phyloP scores from a whole-genome alignment of 2,888 invertebrate genomes.

The Pelosia muscerda region DNA sequence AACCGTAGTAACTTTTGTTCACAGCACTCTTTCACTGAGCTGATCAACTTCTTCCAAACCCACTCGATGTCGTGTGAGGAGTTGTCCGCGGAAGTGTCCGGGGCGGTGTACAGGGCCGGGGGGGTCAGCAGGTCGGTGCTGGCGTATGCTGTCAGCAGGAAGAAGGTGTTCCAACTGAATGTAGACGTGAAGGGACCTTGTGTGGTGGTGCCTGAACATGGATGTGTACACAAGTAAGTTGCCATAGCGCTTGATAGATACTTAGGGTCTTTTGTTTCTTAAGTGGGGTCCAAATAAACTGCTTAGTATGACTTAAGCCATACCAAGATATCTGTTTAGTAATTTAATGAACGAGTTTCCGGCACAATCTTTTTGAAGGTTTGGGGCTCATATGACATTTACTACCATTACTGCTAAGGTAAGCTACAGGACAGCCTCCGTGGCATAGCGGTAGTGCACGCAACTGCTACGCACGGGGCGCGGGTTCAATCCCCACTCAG shows the following conservation, averaged over 20 bases:
- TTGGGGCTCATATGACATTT: too few species aligned
- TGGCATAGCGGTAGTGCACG: too few species aligned
- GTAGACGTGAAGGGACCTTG: slow-evolving; percentile 92
- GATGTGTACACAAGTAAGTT: slow-evolving; percentile 88
- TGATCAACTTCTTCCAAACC: slow-evolving; percentile 90
- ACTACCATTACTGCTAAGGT: too few species aligned
- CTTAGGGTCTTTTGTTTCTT: not conserved
- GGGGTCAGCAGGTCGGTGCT: slow-evolving; percentile 77
- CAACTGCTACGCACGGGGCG: too few species aligned
- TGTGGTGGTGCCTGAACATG: slow-evolving; percentile 91
- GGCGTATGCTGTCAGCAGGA: slow-evolving; percentile 81
- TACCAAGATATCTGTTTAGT: too few species aligned
- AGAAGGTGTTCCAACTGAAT: slow-evolving; percentile 89
- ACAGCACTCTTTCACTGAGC: slow-evolving; percentile 91
- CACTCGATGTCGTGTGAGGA: slow-evolving; percentile 81
- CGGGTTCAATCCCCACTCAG: too few species aligned
- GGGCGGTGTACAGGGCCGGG: slow-evolving; percentile 67
- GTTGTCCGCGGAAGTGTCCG: slow-evolving; percentile 64
- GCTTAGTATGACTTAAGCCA: not conserved
- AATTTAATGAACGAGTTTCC: too few species aligned
- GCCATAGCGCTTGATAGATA: not conserved
- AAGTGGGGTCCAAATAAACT: too few species aligned
- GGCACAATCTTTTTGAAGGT: too few species aligned
- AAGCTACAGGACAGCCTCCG: too few species aligned
- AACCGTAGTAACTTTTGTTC: not conserved